Evolutionary conservation across 1,140 invertebrate species (phyloP).

Genomic region (Lethrus apterus): DNA sequence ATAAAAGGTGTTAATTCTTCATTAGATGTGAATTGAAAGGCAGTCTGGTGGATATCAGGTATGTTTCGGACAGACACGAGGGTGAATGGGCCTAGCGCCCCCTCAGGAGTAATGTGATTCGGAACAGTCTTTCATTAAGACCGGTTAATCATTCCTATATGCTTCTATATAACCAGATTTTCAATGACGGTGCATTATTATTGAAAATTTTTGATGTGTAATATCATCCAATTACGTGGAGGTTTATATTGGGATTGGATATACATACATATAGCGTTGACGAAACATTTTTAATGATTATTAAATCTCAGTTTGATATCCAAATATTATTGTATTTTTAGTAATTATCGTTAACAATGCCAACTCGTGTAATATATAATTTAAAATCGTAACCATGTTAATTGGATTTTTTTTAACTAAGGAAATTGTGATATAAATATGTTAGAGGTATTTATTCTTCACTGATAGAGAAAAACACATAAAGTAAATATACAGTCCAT

Average conservation of each 20-base stretch:
- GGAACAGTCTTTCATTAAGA: conserved; percentile 21
- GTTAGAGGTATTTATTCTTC: no score
- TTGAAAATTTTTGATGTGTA: conserved; percentile 24
- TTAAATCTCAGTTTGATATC: no score
- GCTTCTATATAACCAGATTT: conserved; percentile 18
- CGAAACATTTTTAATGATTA: no score
- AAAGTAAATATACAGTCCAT: no score
- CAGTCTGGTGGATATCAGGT: neutral
- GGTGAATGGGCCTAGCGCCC: conserved; percentile 9
- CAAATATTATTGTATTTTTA: no score
- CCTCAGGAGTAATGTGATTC: conserved; percentile 17
- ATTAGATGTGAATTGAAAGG: neutral
- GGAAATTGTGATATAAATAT: no score
- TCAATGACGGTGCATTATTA: conserved; percentile 20
- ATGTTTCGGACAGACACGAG: neutral
- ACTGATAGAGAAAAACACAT: no score
- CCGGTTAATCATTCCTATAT: conserved; percentile 18
- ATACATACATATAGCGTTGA: no score
- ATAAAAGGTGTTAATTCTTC: conserved; percentile 4
- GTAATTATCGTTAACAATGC: no score
- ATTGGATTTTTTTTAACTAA: no score
- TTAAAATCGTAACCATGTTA: no score
- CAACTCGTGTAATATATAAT: no score
- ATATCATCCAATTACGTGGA: conserved; percentile 22
- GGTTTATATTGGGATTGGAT: conserved; percentile 16